phyloP scores from a whole-genome alignment of 1,140 invertebrate species.

The Scaptomyza montana region DNA sequence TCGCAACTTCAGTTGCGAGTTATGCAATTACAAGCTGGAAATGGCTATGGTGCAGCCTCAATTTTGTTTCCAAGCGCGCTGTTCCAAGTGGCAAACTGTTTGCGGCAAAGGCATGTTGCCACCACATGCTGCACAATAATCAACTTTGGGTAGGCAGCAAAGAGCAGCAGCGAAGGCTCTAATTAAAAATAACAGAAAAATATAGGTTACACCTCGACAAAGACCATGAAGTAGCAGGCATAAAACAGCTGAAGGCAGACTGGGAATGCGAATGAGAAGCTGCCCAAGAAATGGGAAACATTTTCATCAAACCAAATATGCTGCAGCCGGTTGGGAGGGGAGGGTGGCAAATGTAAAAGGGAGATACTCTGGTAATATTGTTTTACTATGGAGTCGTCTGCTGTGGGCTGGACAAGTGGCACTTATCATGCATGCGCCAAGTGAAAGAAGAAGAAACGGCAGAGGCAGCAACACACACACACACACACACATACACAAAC shows the following conservation, averaged over 20 bases:
- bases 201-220: conserved; percentile 64
- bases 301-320: conserved; percentile 38
- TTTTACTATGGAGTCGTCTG: not conserved
- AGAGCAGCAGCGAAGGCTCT: conserved; percentile 32
- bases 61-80: not conserved
- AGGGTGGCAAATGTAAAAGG: not conserved
- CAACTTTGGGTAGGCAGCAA: conserved; percentile 34
- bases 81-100: conserved; percentile 17
- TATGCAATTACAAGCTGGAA: conserved; percentile 52
- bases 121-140: conserved; percentile 43
- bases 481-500: conserved; percentile 21
- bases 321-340: conserved; percentile 2
- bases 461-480: conserved; percentile 2
- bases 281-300: conserved; percentile 43
- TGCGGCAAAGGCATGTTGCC: conserved; percentile 9
- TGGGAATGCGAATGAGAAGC: not conserved
- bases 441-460: conserved; percentile 46
- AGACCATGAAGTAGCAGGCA: conserved; percentile 20
- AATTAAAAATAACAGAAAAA: conserved; percentile 66
- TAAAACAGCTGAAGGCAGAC: not conserved
- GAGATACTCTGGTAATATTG: too few species aligned
- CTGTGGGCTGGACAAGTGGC: conserved; percentile 56
- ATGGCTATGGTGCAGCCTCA: conserved; percentile 11
- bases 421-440: conserved; percentile 70
- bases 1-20: conserved; percentile 35